These are phyloP conservation scores for Drosophila sp. DNA, from an alignment of 1,140 invertebrate species.

Conservation along the genomic window DNA sequence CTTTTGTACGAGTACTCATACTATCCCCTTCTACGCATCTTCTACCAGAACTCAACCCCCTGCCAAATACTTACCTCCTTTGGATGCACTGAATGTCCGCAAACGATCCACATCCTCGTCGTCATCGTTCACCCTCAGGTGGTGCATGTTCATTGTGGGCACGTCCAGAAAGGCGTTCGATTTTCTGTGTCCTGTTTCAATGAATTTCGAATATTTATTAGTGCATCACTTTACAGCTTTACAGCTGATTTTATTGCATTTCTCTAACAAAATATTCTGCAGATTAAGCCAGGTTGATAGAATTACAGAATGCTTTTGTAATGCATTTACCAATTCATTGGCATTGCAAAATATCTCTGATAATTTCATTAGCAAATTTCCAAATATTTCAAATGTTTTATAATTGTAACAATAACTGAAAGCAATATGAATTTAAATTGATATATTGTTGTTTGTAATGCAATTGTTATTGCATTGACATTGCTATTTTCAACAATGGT, in stretches of 20 bases:
- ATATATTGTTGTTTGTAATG: too few species aligned
- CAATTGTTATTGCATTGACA: too few species aligned
- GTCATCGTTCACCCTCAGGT: conserved; percentile 85
- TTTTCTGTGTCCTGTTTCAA: conserved; percentile 86
- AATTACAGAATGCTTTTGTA: too few species aligned
- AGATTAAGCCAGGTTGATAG: too few species aligned
- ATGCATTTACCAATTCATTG: too few species aligned
- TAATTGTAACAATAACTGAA: too few species aligned
- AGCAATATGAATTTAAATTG: too few species aligned
- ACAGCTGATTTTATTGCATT: conserved; percentile 24
- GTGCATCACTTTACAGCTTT: conserved; percentile 27
- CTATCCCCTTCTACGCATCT: background rate
- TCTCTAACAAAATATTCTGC: background rate
- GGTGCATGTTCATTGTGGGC: conserved; percentile 86
- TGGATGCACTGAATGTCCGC: conserved; percentile 95
- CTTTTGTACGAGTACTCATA: conserved; percentile 14
- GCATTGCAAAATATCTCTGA: too few species aligned
- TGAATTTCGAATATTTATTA: conserved; percentile 35
- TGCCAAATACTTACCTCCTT: conserved; percentile 89
- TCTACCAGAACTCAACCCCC: too few species aligned
- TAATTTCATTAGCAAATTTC: too few species aligned
- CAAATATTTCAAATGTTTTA: too few species aligned
- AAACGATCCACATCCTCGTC: conserved; percentile 94
- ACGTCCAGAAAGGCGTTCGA: conserved; percentile 93
- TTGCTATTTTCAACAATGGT: too few species aligned